A percentile compares a stretch with the other conserved stretches of the same genome.
Evolutionary conservation across 2,888 invertebrate species (phyloP).

Genomic region (Halictus ligatus): DNA sequence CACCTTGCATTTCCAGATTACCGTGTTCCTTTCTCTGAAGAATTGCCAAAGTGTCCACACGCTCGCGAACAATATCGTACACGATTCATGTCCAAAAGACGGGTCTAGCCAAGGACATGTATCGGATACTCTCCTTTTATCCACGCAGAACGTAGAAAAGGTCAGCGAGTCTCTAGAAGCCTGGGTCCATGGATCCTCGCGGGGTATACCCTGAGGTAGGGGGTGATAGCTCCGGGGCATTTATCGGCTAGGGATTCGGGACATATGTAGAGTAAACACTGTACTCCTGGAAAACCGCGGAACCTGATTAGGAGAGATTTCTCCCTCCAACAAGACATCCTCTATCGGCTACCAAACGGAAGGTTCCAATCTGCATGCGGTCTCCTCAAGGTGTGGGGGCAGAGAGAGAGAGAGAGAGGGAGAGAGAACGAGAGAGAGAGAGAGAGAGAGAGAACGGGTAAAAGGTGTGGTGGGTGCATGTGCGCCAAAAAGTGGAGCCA

Average conservation of each 20-base stretch:
- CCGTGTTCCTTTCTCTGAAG: not conserved
- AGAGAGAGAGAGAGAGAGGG: slow-evolving; percentile 3
- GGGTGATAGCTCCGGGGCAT: too few relatives aligned
- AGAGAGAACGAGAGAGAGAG: too few relatives aligned
- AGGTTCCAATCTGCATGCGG: slow-evolving; percentile 46
- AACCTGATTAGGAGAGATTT: slow-evolving; percentile 38
- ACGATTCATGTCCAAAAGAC: too few relatives aligned
- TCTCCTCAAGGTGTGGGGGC: not conserved
- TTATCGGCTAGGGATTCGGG: too few relatives aligned
- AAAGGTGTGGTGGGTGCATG: slow-evolving; percentile 65
- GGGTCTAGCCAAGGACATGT: too few relatives aligned
- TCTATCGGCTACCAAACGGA: slow-evolving; percentile 42
- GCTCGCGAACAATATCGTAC: not conserved
- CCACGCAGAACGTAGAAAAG: too few relatives aligned
- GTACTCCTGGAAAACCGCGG: slow-evolving; percentile 17
- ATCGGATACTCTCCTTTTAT: too few relatives aligned
- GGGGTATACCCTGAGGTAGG: too few relatives aligned
- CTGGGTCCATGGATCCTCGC: too few relatives aligned
- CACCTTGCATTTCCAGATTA: too few relatives aligned
- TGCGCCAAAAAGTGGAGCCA: slow-evolving; percentile 70
- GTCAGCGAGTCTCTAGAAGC: too few relatives aligned
- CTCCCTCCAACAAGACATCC: slow-evolving; percentile 53
- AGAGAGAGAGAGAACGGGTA: slow-evolving; percentile 7
- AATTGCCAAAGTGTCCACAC: not conserved
- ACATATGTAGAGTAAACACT: too few relatives aligned